These are phyloP conservation scores for Hippocampus kuda DNA, from an alignment of 2,797 vertebrate genomes.

Conservation along the genomic window DNA sequence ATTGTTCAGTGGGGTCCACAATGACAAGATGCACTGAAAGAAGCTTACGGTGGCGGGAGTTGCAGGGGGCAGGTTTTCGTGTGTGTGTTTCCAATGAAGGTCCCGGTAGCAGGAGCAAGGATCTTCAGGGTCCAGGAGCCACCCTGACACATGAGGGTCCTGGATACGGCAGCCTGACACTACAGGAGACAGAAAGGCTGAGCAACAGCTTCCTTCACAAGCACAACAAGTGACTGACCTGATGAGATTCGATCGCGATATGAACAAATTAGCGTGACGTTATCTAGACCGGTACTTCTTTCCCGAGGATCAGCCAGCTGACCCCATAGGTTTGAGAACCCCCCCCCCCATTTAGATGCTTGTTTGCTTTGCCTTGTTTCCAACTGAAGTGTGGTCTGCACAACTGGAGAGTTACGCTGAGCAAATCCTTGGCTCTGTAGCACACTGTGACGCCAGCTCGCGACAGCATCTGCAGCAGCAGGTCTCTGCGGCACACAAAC, in stretches of 20 bases:
- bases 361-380: conserved; percentile 68
- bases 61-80: conserved; percentile 20
- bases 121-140: conserved; percentile 82
- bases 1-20: not conserved
- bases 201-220: not conserved
- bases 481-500: conserved; percentile 57
- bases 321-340: not conserved
- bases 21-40: not conserved
- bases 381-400: conserved; percentile 64
- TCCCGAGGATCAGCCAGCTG: no score
- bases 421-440: conserved; percentile 85
- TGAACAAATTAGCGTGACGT: not conserved
- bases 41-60: conserved; percentile 6
- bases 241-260: not conserved
- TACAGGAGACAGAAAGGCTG: conserved; percentile 31
- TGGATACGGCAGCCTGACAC: conserved; percentile 69
- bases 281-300: no score
- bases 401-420: conserved; percentile 68
- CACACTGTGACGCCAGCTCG: conserved; percentile 69
- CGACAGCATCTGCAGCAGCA: conserved; percentile 69
- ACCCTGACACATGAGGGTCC: conserved; percentile 82
- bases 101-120: conserved; percentile 70
- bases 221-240: not conserved
- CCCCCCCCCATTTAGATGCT: no score
- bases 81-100: conserved; percentile 70